Percentiles rank a stretch among this genome's conserved stretches.
phyloP scores from a whole-genome alignment of 2,113 vertebrate species.

The Columbina picui region DNA sequence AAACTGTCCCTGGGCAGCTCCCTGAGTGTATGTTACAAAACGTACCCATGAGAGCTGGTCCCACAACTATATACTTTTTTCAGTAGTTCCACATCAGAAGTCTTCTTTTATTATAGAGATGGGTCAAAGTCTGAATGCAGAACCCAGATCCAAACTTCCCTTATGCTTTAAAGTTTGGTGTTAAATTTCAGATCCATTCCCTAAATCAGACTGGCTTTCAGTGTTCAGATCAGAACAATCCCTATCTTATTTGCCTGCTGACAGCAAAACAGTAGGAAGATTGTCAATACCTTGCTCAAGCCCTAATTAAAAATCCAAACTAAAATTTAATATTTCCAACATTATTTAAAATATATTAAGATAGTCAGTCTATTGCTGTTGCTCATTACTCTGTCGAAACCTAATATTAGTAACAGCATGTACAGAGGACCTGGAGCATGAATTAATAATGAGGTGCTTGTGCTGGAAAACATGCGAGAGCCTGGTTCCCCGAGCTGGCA shows the following conservation, averaged over 20 bases:
- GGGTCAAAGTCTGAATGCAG: background rate
- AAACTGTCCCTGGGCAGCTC: background rate
- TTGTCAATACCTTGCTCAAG: conserved; percentile 14
- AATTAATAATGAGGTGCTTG: conserved; percentile 82
- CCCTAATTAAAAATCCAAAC: conserved; percentile 76
- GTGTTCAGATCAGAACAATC: conserved; percentile 23
- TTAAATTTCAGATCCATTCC: conserved; percentile 37
- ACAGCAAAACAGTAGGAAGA: conserved; percentile 49
- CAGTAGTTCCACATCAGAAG: background rate
- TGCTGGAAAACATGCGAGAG: conserved; percentile 75
- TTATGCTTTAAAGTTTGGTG: background rate
- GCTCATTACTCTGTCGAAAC: conserved; percentile 78
- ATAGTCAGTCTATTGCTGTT: conserved; percentile 71
- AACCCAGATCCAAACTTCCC: background rate
- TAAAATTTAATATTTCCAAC: conserved; percentile 74
- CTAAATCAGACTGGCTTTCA: conserved; percentile 1
- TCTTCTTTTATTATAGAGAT: background rate
- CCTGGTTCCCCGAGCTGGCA: conserved; percentile 71
- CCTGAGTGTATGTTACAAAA: background rate
- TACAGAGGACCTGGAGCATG: conserved; percentile 78
- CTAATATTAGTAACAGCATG: conserved; percentile 83
- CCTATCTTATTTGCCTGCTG: conserved; percentile 39
- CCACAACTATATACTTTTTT: background rate
- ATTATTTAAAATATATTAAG: conserved; percentile 75
- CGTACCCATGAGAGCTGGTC: rapidly evolving